Evolutionary conservation across 2,888 invertebrate species (phyloP).

Genomic region (Rhimphoctona megacephalus): DNA sequence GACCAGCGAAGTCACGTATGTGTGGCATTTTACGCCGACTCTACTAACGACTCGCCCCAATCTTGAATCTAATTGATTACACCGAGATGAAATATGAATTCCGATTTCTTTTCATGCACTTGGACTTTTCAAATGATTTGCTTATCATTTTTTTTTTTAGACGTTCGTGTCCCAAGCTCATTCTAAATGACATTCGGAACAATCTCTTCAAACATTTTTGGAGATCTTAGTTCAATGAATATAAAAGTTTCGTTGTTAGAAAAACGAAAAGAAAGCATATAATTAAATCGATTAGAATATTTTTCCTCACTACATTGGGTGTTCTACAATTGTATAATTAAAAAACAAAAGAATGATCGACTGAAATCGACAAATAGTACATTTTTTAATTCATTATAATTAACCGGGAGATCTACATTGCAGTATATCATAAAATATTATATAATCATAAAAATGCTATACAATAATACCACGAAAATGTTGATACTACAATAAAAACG

Average conservation of each 20-base stretch:
- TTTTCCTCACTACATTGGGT: too few relatives aligned
- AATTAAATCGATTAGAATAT: neutral
- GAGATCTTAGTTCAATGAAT: too few relatives aligned
- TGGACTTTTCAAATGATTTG: neutral
- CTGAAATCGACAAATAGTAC: too few relatives aligned
- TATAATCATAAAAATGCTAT: neutral
- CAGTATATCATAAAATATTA: too few relatives aligned
- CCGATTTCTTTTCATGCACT: neutral
- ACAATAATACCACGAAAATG: neutral
- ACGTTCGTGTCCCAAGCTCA: neutral
- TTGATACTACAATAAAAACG: neutral
- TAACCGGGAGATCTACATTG: too few relatives aligned
- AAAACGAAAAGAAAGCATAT: too few relatives aligned
- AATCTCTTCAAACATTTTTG: too few relatives aligned
- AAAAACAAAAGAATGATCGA: too few relatives aligned
- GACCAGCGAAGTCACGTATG: neutral
- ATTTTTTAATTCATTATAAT: too few relatives aligned
- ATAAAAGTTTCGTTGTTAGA: too few relatives aligned
- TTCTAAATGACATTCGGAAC: too few relatives aligned
- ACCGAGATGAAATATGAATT: neutral
- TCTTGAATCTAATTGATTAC: neutral
- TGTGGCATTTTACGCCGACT: neutral
- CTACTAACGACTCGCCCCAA: neutral
- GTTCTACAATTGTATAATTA: too few relatives aligned
- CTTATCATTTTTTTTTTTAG: neutral